phyloP scores from a whole-genome alignment of 2,888 invertebrate species.

The Craniophora ligustri region DNA sequence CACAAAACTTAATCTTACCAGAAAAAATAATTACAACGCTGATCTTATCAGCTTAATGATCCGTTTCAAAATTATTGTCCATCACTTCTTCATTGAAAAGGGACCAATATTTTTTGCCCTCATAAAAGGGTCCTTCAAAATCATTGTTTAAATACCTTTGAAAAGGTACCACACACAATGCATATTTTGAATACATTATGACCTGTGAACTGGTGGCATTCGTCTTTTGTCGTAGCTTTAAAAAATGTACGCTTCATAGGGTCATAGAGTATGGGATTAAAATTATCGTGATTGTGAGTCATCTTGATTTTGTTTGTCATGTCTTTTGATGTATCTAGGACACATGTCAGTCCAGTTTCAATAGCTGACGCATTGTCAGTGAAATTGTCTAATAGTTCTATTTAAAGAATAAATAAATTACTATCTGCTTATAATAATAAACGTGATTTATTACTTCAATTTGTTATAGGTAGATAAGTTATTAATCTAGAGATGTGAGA shows the following conservation, averaged over 20 bases:
- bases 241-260: conserved; percentile 53
- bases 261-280: conserved; percentile 71
- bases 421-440: not conserved
- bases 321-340: conserved; percentile 53
- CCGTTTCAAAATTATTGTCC: conserved; percentile 77
- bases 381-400: conserved; percentile 17
- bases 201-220: conserved; percentile 65
- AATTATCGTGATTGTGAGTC: conserved; percentile 70
- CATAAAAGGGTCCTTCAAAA: conserved; percentile 71
- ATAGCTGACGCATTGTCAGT: conserved; percentile 46
- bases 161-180: conserved; percentile 78
- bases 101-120: conserved; percentile 69
- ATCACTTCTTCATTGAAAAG: conserved; percentile 64
- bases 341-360: conserved; percentile 64
- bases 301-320: conserved; percentile 65
- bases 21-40: conserved; percentile 65
- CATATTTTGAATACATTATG: conserved; percentile 86
- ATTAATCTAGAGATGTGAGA: not conserved
- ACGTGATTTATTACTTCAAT: not conserved
- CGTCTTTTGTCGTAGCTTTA: conserved; percentile 58
- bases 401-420: conserved; percentile 5
- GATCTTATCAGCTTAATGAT: conserved; percentile 84
- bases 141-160: conserved; percentile 77
- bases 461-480: not conserved
- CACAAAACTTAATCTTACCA: conserved; percentile 20